phyloP scores from a whole-genome alignment of 2,797 vertebrate genomes.

The Uromys caudimaculatus region DNA sequence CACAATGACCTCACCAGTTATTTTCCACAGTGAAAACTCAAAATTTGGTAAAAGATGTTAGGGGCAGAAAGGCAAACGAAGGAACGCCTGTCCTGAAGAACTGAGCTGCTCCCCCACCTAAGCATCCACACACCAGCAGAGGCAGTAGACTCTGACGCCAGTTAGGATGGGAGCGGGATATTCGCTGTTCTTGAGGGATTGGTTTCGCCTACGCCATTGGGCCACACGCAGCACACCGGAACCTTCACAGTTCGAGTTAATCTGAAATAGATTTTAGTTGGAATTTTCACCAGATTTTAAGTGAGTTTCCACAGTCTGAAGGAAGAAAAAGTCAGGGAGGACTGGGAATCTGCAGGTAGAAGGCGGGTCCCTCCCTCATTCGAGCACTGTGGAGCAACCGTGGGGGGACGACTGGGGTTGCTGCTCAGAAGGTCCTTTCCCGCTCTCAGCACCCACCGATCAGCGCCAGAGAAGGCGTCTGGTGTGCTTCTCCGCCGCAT shows the following conservation, averaged over 20 bases:
- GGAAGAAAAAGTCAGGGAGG: not conserved
- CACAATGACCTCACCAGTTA: not conserved
- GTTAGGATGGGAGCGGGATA: accelerated
- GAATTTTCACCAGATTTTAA: conserved; percentile 20
- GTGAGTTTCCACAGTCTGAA: not conserved
- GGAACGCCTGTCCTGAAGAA: not conserved
- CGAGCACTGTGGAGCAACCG: accelerated
- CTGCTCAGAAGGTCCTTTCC: not conserved
- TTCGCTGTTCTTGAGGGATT: not conserved
- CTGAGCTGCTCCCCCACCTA: not conserved
- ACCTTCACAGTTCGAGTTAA: not conserved
- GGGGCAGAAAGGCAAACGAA: not conserved
- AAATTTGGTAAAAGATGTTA: not conserved
- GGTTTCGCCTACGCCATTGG: accelerated
- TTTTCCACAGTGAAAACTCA: not conserved
- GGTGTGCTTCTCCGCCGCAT: not conserved
- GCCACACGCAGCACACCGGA: not conserved
- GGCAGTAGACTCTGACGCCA: not conserved
- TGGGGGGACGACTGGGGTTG: accelerated
- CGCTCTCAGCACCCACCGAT: not conserved
- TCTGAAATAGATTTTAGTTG: not conserved
- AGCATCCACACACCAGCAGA: not conserved
- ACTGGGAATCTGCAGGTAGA: not conserved
- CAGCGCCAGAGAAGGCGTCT: accelerated
- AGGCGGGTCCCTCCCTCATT: not conserved